Evolutionary conservation across 2,888 invertebrate genomes (phyloP).

Genomic region (Spisula subtruncata): DNA sequence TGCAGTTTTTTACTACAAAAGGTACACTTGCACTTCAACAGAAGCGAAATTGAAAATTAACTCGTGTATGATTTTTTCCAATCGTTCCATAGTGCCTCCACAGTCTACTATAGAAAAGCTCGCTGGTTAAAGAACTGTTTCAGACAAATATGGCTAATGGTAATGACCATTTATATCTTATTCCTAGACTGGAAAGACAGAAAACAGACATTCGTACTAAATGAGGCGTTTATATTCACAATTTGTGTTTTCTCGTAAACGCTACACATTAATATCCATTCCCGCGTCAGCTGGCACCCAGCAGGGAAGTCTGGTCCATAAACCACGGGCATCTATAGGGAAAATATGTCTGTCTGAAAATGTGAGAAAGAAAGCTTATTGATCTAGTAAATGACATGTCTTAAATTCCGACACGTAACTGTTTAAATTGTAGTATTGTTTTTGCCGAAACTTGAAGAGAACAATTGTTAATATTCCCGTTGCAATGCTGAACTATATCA

Average conservation of each 20-base stretch:
- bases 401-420: conserved; percentile 3
- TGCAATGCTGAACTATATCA: background rate
- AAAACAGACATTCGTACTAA: conserved; percentile 8
- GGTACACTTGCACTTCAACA: too few species aligned
- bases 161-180: background rate
- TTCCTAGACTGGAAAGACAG: conserved; percentile 10
- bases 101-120: background rate
- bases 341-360: conserved; percentile 25
- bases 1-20: too few species aligned
- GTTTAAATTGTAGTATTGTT: conserved; percentile 16
- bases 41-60: too few species aligned
- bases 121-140: background rate
- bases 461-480: background rate
- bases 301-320: background rate
- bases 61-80: too few species aligned
- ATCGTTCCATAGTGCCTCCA: background rate
- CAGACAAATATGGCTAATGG: conserved; percentile 19
- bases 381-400: background rate
- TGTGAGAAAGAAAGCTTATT: conserved; percentile 17
- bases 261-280: conserved; percentile 12
- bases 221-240: conserved; percentile 29
- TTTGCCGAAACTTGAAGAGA: background rate
- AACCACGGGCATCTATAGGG: background rate
- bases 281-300: conserved; percentile 1
- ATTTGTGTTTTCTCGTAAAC: conserved; percentile 22